phyloP scores from a whole-genome alignment of 2,797 vertebrate genomes.

The Tolypeutes matacus region DNA sequence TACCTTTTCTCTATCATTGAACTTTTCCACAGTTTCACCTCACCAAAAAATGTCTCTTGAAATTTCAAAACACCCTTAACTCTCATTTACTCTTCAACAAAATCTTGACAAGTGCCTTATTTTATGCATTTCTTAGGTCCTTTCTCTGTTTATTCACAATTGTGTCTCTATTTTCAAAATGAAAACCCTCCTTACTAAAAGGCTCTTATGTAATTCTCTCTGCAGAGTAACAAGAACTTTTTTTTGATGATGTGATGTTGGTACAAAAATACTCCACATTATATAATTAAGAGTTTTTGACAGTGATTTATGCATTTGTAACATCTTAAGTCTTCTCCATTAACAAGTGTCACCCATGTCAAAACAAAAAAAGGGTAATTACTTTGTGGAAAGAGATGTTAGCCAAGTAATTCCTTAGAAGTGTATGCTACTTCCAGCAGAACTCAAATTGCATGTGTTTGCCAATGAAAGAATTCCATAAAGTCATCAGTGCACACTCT shows the following conservation, averaged over 20 bases:
- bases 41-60: neutral
- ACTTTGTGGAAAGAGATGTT: conserved; percentile 79
- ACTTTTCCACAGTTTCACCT: neutral
- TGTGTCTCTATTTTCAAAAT: conserved; percentile 44
- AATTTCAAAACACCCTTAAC: conserved; percentile 28
- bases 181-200: neutral
- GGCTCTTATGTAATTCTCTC: conserved; percentile 29
- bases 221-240: conserved; percentile 56
- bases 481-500: conserved; percentile 73
- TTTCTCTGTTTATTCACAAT: neutral
- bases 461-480: conserved; percentile 70
- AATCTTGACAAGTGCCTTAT: neutral
- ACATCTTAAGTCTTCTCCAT: conserved; percentile 74
- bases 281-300: conserved; percentile 71
- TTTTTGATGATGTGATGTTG: conserved; percentile 53
- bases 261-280: conserved; percentile 75
- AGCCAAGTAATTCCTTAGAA: conserved; percentile 74
- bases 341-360: conserved; percentile 80
- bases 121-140: neutral
- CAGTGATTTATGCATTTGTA: conserved; percentile 80
- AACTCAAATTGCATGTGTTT: conserved; percentile 65
- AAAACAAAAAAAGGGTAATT: conserved; percentile 82
- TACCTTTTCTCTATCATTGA: conserved; percentile 15
- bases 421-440: conserved; percentile 69
- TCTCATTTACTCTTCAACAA: neutral